These are phyloP conservation scores for Probaryconus sp. DNA, from an alignment of 1,140 invertebrate genomes.

Conservation along the genomic window DNA sequence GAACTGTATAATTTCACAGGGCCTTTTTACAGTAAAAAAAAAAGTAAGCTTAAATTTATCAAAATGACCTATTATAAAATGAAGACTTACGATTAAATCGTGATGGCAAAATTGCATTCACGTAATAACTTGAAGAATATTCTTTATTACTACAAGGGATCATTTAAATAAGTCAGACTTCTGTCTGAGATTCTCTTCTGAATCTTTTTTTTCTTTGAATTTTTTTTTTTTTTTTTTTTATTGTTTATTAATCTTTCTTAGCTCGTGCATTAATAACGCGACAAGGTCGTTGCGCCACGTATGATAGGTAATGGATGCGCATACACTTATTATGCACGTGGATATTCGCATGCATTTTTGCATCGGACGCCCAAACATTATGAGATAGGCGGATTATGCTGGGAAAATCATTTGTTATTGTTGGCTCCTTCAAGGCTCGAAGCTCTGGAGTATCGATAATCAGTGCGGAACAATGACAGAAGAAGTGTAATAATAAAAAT, in stretches of 20 bases:
- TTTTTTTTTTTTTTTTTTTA: background rate
- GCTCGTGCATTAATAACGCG: slow-evolving; percentile 13
- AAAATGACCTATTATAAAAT: too few species aligned
- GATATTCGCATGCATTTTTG: background rate
- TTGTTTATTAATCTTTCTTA: slow-evolving; percentile 21
- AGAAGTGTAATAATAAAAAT: slow-evolving; percentile 40
- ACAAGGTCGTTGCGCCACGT: slow-evolving; percentile 29
- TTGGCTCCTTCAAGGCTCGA: slow-evolving; percentile 38
- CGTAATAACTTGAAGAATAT: too few species aligned
- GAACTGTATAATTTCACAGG: too few species aligned
- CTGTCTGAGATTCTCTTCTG: background rate
- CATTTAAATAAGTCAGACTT: background rate
- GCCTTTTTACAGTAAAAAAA: too few species aligned
- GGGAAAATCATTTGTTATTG: slow-evolving; percentile 25
- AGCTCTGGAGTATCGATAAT: slow-evolving; percentile 19
- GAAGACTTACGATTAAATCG: too few species aligned
- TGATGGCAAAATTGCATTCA: too few species aligned
- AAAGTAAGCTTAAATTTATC: too few species aligned
- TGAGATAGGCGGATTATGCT: slow-evolving; percentile 18
- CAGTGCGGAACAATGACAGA: slow-evolving; percentile 39
- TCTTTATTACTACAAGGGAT: too few species aligned
- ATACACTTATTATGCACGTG: slow-evolving; percentile 1
- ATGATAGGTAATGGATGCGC: slow-evolving; percentile 26
- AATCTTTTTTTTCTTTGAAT: too few species aligned
- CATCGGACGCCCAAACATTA: slow-evolving; percentile 15